These are phyloP conservation scores for Oncorhynchus nerka DNA, from an alignment of 2,113 vertebrate species.

Conservation along the genomic window DNA sequence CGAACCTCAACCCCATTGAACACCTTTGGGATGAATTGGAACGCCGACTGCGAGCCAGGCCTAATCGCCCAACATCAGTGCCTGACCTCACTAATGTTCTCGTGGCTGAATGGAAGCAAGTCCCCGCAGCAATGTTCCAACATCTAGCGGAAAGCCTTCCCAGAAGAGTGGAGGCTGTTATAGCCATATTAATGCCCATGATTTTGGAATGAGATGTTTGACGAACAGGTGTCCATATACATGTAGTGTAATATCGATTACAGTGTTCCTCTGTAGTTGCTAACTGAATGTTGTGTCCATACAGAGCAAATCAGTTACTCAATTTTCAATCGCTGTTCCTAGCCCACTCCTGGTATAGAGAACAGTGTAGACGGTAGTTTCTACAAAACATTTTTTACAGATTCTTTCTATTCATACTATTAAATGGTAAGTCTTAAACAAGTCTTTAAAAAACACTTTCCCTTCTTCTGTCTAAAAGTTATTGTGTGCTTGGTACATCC, in stretches of 20 bases:
- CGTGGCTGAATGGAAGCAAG: too few relatives aligned
- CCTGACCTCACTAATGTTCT: too few relatives aligned
- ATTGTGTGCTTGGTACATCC: background rate
- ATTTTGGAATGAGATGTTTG: too few relatives aligned
- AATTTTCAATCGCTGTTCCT: slow-evolving; percentile 16
- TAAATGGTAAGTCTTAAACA: background rate
- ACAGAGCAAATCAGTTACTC: slow-evolving; percentile 14
- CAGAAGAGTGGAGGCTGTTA: too few relatives aligned
- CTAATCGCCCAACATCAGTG: too few relatives aligned
- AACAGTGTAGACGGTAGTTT: background rate
- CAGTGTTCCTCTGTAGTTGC: background rate
- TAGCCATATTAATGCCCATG: too few relatives aligned
- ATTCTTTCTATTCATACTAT: background rate
- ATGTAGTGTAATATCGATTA: background rate
- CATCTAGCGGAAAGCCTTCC: too few relatives aligned
- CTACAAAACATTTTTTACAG: background rate
- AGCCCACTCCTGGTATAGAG: background rate
- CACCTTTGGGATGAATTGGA: too few relatives aligned
- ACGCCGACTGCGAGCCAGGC: too few relatives aligned
- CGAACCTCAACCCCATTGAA: too few relatives aligned
- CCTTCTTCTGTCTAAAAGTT: background rate
- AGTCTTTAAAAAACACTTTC: background rate
- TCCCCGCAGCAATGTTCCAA: too few relatives aligned
- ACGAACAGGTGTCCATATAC: too few relatives aligned
- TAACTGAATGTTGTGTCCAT: slow-evolving; percentile 6